Base-by-base conservation (phyloP, 2,888 invertebrate species). In the Philhelius pedissequus region DNA sequence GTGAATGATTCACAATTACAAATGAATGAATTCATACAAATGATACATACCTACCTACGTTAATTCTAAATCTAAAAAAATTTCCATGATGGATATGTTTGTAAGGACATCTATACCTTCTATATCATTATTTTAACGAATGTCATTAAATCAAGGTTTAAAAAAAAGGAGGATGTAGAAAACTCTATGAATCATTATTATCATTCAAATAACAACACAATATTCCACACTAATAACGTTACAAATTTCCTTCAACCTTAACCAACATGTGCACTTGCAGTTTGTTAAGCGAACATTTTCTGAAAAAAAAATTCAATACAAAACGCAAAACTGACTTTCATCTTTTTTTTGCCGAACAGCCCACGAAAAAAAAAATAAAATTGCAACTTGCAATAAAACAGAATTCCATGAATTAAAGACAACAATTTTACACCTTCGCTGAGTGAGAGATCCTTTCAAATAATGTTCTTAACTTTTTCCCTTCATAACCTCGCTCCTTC, bases 331-430 rank as follows among this genome's bases (percentile, higher is more conserved):
- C 40, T 60, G 60, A 60, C 60, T 60, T 60, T 45, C 18, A 40
- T 40, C n/a, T 15, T 35, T 18, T 56, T 32, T n/a, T 3, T 25
- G 5, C 22, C 7, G 7, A 48, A 48, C 11, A 25, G 5, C 2
- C 1, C 11, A 7, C 20, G 7, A 56, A 7, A 11, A 35, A 22
- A 32, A 38, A 58, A 38, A 22, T 54, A 32, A 56, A 38, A 58
- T 7, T 13, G 32, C 48, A 45, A 64, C 64, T 32, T 48, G 64
- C 64, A 48, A 48, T 64, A 64, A 30, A 48, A 48, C 18, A n/a
- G n/a, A n/a, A n/a, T n/a, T n/a, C n/a, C n/a, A 64, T 64, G 48
- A 64, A 64, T 64, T 64, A 64, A 64, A 64, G 64, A 32, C 64
- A 64, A 64, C 32, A 64, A 64, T 35, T 64, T 64, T 22, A 48